Base-by-base conservation (phyloP, 2,888 invertebrate genomes). In the Pyralis farinalis region DNA sequence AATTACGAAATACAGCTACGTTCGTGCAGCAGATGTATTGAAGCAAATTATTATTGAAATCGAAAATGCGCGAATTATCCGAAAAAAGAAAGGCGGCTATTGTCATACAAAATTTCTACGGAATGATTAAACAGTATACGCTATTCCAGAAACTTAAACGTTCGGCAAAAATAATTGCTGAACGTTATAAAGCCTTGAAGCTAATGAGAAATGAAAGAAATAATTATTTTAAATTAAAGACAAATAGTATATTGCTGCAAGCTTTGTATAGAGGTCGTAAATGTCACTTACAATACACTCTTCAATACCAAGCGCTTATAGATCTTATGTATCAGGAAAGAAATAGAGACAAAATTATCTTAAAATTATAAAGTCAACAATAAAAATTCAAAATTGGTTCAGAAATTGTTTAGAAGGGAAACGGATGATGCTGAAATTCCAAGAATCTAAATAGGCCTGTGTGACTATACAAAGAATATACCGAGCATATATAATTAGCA, bases 351-450 rank as follows among this genome's bases (percentile, higher is more conserved):
- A 58, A 20, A 43, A 53, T 1, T 91, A 73, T 50, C 30, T 76
- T 1, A 40, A 56, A 29, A 61, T 75, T 29, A 84, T 76, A 60
- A 43, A 63, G 16, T 71, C 85, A 3, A 72, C 69, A 3, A 42
- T 74, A 0, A 66, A 51, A 43, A 79, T 92, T 30, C 91, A 92
- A 60, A 55, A 47, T 4, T 87, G 86, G 83, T 91, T 83, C 57
- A 79, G 84, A 57, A 66, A 54, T 43, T 58, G 57, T 30, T 69
- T 56, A 46, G 64, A 59, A 49, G 56, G 61, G 8, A 64, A 62
- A 51, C 49, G 59, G 49, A 42, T 70, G 1, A 63, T 68, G 52
- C 51, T 69, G 25, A 48, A 70, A 37, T 84, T 66, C 46, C 50
- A 65, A 36, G 51, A 62, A 28, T 54, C 58, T 0, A 81, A 71